A percentile compares a stretch with the other conserved stretches of the same genome.
Conservation (phyloP, 1,140 invertebrate genomes). For the Epicauta chinensis region DNA sequence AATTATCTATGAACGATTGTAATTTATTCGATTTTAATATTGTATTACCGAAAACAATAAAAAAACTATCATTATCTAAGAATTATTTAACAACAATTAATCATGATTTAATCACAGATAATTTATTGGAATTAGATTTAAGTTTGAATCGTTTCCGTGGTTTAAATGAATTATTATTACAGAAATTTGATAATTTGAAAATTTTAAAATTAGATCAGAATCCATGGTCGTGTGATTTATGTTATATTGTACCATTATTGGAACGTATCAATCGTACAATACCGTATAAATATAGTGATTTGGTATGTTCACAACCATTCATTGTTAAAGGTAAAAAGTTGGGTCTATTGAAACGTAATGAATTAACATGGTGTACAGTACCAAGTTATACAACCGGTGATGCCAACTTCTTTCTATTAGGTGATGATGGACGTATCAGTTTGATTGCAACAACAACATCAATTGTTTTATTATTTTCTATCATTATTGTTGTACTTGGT, state of each 20-base stretch:
- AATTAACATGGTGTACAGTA: conserved; percentile 48
- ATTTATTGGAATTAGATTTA: conserved; percentile 54
- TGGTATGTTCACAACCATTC: conserved; percentile 46
- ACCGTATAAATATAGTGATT: conserved; percentile 37
- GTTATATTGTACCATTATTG: conserved; percentile 52
- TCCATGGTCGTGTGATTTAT: conserved; percentile 63
- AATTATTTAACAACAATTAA: conserved; percentile 53
- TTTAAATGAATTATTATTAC: conserved; percentile 50
- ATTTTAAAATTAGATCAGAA: conserved; percentile 54
- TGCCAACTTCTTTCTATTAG: conserved; percentile 39
- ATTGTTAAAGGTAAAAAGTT: conserved; percentile 47
- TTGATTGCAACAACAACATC: conserved; percentile 52
- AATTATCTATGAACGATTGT: conserved; percentile 50
- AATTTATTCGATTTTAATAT: conserved; percentile 44
- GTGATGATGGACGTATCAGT: conserved; percentile 50
- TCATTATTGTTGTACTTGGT: conserved; percentile 46
- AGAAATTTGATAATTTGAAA: conserved; percentile 47
- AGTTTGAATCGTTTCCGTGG: conserved; percentile 56
- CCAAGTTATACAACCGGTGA: conserved; percentile 33
- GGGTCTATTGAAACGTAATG: conserved; percentile 42
- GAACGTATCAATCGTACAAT: conserved; percentile 48
- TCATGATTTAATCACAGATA: conserved; percentile 48
- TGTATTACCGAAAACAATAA: conserved; percentile 46
- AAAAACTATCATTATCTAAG: conserved; percentile 50
- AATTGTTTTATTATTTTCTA: conserved; percentile 48